phyloP scores from a whole-genome alignment of 2,113 vertebrate species.

The Phainopepla nitens region DNA sequence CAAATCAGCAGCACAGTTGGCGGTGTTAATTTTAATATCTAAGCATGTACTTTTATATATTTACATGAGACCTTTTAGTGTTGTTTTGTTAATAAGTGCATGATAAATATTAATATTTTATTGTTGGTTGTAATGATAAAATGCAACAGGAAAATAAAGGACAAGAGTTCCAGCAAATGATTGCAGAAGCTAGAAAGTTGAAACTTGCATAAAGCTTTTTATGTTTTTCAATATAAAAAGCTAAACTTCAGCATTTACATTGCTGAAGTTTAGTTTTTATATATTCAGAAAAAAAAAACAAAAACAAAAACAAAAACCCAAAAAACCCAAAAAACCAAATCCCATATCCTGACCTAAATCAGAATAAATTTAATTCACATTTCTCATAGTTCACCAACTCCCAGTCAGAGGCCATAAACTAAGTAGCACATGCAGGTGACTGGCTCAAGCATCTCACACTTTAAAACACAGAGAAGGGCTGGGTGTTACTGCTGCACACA shows the following conservation, averaged over 20 bases:
- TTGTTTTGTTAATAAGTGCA: neutral
- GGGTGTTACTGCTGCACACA: neutral
- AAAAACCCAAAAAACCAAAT: neutral
- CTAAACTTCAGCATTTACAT: neutral
- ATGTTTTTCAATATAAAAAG: neutral
- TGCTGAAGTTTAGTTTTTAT: neutral
- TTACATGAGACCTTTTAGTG: neutral
- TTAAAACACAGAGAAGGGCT: neutral
- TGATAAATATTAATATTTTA: neutral
- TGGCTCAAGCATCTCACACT: neutral
- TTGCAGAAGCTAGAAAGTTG: neutral
- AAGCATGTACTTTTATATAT: neutral
- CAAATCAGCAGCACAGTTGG: neutral
- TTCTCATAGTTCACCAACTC: neutral
- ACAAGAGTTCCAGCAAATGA: neutral
- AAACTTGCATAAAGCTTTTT: neutral
- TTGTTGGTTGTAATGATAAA: neutral
- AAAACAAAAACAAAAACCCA: too few species aligned
- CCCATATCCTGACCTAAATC: neutral
- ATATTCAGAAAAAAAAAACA: neutral
- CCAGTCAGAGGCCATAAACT: neutral
- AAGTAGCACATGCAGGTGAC: neutral
- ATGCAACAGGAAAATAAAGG: neutral
- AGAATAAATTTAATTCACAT: neutral
- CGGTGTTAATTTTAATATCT: neutral